Evolutionary conservation across 2,797 vertebrate species (phyloP).

Genomic region (Morus bassanus): DNA sequence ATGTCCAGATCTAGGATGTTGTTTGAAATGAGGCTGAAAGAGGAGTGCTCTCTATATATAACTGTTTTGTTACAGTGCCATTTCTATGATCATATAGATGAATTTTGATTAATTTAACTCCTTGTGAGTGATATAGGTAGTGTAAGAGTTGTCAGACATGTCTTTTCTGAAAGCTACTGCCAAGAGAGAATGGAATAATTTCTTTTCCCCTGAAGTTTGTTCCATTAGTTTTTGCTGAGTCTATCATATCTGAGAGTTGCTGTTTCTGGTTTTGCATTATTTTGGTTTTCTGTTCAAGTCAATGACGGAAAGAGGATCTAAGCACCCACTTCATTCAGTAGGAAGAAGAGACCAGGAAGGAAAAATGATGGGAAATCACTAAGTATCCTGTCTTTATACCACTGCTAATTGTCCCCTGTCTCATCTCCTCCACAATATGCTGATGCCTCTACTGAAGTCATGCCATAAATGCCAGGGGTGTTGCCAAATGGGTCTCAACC

Average conservation of each 20-base stretch:
- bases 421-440: background rate
- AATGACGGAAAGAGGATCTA: background rate
- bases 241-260: background rate
- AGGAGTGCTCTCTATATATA: background rate
- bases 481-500: background rate
- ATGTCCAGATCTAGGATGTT: background rate
- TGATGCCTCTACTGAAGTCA: background rate
- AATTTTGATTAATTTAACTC: slow-evolving; percentile 72
- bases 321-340: slow-evolving; percentile 12
- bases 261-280: background rate
- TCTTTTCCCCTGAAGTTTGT: slow-evolving; percentile 61
- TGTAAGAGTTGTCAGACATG: slow-evolving; percentile 57
- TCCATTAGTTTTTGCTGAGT: slow-evolving; percentile 4
- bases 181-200: slow-evolving; percentile 50
- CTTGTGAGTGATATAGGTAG: slow-evolving; percentile 45
- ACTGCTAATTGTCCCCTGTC: background rate
- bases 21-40: background rate
- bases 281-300: background rate
- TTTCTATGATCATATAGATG: slow-evolving; percentile 43
- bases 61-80: background rate
- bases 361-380: background rate
- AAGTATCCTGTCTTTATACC: background rate
- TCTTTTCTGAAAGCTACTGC: slow-evolving; percentile 47
- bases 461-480: background rate
- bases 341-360: background rate